Percentiles rank a stretch among this genome's conserved stretches.
phyloP scores from a whole-genome alignment of 2,888 invertebrate species.

The Fragum whitleyi region DNA sequence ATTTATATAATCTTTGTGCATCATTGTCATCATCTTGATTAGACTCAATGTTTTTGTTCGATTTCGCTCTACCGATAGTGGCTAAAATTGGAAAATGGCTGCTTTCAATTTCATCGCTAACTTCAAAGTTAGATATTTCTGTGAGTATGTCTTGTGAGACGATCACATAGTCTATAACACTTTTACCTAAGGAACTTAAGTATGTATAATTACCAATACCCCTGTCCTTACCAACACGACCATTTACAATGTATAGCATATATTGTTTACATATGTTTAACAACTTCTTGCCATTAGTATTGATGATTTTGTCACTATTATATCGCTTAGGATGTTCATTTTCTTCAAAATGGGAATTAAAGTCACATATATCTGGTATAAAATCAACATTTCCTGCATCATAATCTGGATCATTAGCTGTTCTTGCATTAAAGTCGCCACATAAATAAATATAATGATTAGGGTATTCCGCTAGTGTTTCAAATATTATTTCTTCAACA shows the following conservation, averaged over 20 bases:
- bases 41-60: too few species aligned
- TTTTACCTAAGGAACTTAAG: background rate
- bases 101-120: too few species aligned
- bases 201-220: too few species aligned
- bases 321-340: background rate
- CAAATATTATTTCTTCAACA: background rate
- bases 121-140: too few species aligned
- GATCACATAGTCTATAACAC: slow-evolving; percentile 20
- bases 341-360: background rate
- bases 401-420: background rate
- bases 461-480: background rate
- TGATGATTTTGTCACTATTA: background rate
- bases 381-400: too few species aligned
- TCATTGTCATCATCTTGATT: too few species aligned
- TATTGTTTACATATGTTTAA: slow-evolving; percentile 14
- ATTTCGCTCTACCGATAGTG: too few species aligned
- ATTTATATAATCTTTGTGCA: too few species aligned
- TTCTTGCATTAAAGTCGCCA: too few species aligned
- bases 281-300: too few species aligned
- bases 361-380: background rate
- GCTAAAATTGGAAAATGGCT: too few species aligned
- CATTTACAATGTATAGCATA: background rate
- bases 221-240: background rate
- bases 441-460: background rate
- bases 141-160: too few species aligned